phyloP scores from a whole-genome alignment of 2,113 vertebrate species.

The Lipophrys pholis region DNA sequence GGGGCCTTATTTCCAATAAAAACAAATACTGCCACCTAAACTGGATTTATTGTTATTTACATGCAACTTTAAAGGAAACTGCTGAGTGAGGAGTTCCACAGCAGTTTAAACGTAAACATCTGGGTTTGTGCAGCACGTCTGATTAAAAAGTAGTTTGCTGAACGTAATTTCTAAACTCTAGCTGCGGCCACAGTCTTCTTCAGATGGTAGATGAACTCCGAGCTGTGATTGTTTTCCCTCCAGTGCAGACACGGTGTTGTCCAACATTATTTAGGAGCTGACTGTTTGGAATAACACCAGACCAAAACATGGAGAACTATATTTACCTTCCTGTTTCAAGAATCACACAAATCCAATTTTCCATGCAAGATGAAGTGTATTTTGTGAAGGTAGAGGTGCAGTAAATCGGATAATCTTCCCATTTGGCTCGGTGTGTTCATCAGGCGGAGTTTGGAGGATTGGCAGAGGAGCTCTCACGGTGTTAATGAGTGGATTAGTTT shows the following conservation, averaged over 20 bases:
- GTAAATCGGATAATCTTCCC: neutral
- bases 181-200: constrained; percentile 2
- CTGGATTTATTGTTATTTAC: no score
- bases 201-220: neutral
- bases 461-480: neutral
- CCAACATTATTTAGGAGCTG: neutral
- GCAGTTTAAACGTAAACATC: no score
- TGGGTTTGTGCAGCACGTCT: constrained; percentile 1
- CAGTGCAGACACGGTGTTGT: neutral
- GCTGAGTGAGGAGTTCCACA: no score
- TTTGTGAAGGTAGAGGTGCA: neutral
- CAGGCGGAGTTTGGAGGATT: neutral
- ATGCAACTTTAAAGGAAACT: no score
- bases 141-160: neutral
- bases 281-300: neutral
- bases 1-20: no score
- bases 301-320: no score
- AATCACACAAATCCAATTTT: neutral
- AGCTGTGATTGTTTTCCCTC: constrained; percentile 16
- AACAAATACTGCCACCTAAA: no score
- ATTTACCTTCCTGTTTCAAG: no score
- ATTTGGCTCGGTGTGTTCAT: neutral
- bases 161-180: neutral
- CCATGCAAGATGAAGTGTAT: neutral
- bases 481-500: neutral